A percentile compares a stretch with the other conserved stretches of the same genome.
Conservation (phyloP, 2,888 invertebrate genomes). For the Drosophila subsilvestris region DNA sequence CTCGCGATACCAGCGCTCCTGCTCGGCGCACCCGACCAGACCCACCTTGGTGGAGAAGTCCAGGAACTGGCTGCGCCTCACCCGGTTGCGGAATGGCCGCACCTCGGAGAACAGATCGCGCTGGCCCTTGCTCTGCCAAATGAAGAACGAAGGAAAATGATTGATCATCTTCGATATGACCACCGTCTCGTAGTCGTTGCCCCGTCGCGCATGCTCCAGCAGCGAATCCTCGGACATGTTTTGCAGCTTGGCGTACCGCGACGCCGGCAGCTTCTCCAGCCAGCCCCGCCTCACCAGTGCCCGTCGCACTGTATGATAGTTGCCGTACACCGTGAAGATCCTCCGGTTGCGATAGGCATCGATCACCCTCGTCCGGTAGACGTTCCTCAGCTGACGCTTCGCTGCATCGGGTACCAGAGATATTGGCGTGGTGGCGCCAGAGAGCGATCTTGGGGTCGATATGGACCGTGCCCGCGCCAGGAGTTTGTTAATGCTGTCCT, state of each 20-base stretch:
- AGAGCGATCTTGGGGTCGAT: neutral
- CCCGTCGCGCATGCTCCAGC: constrained; percentile 75
- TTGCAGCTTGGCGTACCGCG: constrained; percentile 77
- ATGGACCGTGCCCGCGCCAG: constrained; percentile 23
- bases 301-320: constrained; percentile 74
- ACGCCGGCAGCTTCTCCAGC: constrained; percentile 88
- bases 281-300: constrained; percentile 88
- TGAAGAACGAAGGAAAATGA: constrained; percentile 88
- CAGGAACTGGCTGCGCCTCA: constrained; percentile 70
- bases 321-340: constrained; percentile 82
- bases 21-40: constrained; percentile 82
- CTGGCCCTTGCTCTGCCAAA: constrained; percentile 87
- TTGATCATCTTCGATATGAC: constrained; percentile 87
- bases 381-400: constrained; percentile 66
- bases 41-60: constrained; percentile 85
- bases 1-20: constrained; percentile 79
- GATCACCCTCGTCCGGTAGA: constrained; percentile 75
- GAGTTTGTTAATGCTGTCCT: constrained; percentile 26
- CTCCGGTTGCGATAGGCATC: constrained; percentile 81
- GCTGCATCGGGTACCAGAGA: constrained; percentile 43
- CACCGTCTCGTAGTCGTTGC: constrained; percentile 83
- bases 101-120: constrained; percentile 71
- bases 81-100: constrained; percentile 79
- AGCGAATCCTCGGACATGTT: constrained; percentile 74
- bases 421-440: neutral